Evolutionary conservation across 2,797 vertebrate genomes (phyloP).

Genomic region (Megalops cyprinoides): DNA sequence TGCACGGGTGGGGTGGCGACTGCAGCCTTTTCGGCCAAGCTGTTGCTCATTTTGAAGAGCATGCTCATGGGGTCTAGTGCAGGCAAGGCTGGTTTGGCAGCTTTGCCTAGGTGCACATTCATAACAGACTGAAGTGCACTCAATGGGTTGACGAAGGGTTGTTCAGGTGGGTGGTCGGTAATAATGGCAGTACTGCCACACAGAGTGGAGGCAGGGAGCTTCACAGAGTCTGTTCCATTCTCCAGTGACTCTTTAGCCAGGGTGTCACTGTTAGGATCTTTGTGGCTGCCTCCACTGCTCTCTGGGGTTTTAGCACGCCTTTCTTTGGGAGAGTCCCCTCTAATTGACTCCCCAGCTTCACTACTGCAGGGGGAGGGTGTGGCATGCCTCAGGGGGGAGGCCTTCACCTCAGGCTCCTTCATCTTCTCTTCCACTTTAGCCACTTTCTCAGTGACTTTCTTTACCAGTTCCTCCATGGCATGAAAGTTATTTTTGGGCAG

Average conservation of each 20-base stretch:
- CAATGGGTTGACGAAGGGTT: constrained; percentile 96
- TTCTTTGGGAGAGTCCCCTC: constrained; percentile 81
- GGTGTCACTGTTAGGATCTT: constrained; percentile 80
- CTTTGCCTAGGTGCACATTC: constrained; percentile 98
- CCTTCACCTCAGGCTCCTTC: constrained; percentile 84
- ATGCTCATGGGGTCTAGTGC: constrained; percentile 98
- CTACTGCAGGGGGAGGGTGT: constrained; percentile 92
- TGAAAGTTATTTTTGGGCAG: constrained; percentile 95
- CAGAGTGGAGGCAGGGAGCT: constrained; percentile 74
- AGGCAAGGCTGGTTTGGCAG: constrained; percentile 92
- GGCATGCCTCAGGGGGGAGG: constrained; percentile 82
- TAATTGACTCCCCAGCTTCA: constrained; percentile 82
- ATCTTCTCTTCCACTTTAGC: constrained; percentile 95
- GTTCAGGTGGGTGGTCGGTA: constrained; percentile 95
- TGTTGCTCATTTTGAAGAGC: constrained; percentile 99
- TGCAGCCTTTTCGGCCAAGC: constrained; percentile 94
- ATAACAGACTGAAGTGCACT: constrained; percentile 97
- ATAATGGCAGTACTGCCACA: constrained; percentile 95
- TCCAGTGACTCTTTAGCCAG: constrained; percentile 79
- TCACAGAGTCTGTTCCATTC: constrained; percentile 83
- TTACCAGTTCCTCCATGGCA: constrained; percentile 97
- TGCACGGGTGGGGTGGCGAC: constrained; percentile 91
- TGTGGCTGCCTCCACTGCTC: constrained; percentile 74
- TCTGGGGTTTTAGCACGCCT: constrained; percentile 84
- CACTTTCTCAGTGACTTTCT: constrained; percentile 97